Base-by-base conservation (phyloP, 2,888 invertebrate species). In the Cynaeus angustus region DNA sequence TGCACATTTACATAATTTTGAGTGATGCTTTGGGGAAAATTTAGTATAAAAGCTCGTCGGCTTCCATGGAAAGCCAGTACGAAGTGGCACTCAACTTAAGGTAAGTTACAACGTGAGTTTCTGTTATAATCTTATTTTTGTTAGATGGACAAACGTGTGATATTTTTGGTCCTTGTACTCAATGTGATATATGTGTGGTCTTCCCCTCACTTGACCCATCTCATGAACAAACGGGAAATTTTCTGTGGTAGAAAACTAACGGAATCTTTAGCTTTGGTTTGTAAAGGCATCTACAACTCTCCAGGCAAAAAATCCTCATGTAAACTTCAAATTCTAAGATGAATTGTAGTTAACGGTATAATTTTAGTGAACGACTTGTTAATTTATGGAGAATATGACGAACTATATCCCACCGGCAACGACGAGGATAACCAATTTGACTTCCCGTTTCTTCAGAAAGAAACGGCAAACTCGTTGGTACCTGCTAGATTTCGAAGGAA, bases 261-360 rank as follows among this genome's bases (percentile, higher is more conserved):
- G 9, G 46, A 62, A 3, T 28, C 68, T 12, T 16, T 68, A 8
- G 52, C 61, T 4, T n/a, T 68, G 28, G 26, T 61, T 0, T 68
- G 68, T 28, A 61, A 62, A 41, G 68, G 68, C 1, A 62, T 43
- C n/a, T 68, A 68, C 37, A 45, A 68, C 30, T 68, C 68, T 7
- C 66, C 62, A 21, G 38, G 13, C 6, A 62, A 68, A 45, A 61
- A 61, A 21, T 53, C 61, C 2, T 21, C 33, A 33, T 1, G 33
- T 33, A 33, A 28, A n/a, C 7, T 33, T 6, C n/a, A 21, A 21
- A 21, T 4, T 21, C n/a, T n/a, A n/a, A n/a, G 21, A 4, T 4
- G 21, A 21, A 21, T 21, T 21, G 4, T 1, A 21, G 4, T 1
- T 21, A 21, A 33, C 7, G 33, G 7, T n/a, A 4, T 33, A 28